These are phyloP conservation scores for Excalfactoria chinensis DNA, from an alignment of 2,113 vertebrate species.

Conservation along the genomic window DNA sequence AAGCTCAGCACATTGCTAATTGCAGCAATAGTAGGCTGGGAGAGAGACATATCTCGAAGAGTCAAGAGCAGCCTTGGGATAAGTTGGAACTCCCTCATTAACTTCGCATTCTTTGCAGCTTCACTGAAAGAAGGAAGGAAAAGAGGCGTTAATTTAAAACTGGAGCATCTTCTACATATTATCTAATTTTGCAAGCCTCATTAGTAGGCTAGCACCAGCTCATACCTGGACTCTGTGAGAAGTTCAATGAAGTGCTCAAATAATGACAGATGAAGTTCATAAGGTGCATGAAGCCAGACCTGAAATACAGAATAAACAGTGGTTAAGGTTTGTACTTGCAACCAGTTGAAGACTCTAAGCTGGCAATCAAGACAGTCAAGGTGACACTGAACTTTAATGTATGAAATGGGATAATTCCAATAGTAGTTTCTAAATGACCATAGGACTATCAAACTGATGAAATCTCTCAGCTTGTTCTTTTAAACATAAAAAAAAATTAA, in stretches of 20 bases:
- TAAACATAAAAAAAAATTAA: not conserved
- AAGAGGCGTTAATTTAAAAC: not conserved
- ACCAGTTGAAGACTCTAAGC: not conserved
- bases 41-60: conserved; percentile 91
- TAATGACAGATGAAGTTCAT: conserved; percentile 96
- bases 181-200: not conserved
- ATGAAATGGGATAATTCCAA: not conserved
- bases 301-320: conserved; percentile 67
- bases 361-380: not conserved
- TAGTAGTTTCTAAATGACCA: not conserved
- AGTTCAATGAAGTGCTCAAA: conserved; percentile 99
- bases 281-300: conserved; percentile 99
- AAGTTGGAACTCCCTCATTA: conserved; percentile 95
- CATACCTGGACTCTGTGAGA: conserved; percentile 95
- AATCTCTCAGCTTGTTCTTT: not conserved
- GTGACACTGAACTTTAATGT: not conserved
- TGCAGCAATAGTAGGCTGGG: conserved; percentile 92
- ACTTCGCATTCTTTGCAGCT: conserved; percentile 93
- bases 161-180: not conserved
- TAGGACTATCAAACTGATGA: not conserved
- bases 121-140: conserved; percentile 81
- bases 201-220: not conserved
- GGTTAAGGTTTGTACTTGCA: not conserved
- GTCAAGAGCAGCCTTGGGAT: conserved; percentile 94
- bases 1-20: conserved; percentile 95